phyloP scores from a whole-genome alignment of 2,888 invertebrate species.

The Petrolisthes manimaculis region DNA sequence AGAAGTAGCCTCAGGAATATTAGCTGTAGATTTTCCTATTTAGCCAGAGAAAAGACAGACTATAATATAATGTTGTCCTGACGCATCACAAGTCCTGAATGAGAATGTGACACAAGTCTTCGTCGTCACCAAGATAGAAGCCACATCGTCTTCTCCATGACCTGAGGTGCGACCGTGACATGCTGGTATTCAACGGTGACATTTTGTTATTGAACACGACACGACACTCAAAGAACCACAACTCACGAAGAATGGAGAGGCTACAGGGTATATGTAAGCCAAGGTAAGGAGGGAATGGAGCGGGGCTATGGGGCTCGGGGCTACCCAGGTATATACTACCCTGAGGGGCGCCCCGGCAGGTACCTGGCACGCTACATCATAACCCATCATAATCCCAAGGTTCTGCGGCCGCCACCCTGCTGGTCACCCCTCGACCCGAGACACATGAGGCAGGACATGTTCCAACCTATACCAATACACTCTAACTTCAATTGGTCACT shows the following conservation, averaged over 20 bases:
- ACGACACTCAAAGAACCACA: conserved; percentile 10
- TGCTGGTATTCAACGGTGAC: background rate
- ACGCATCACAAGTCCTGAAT: background rate
- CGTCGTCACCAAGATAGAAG: background rate
- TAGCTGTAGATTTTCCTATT: too few relatives aligned
- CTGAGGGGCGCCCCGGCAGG: conserved; percentile 48
- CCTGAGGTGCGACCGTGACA: conserved; percentile 14
- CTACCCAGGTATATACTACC: too few relatives aligned
- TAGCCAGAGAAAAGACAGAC: too few relatives aligned
- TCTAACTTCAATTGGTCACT: background rate
- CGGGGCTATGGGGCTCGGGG: conserved; percentile 41
- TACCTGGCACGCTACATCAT: conserved; percentile 48
- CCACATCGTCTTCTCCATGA: conserved; percentile 19
- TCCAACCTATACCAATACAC: too few relatives aligned
- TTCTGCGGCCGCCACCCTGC: conserved; percentile 36
- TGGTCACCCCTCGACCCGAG: conserved; percentile 33
- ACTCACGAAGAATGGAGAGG: conserved; percentile 23
- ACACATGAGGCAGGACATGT: conserved; percentile 24
- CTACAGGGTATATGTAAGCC: conserved; percentile 11
- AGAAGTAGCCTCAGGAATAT: too few relatives aligned
- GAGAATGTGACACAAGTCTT: conserved; percentile 12
- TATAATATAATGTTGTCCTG: too few relatives aligned
- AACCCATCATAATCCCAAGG: conserved; percentile 54
- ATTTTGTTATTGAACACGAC: background rate
- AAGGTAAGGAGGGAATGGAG: conserved; percentile 2